phyloP scores from a whole-genome alignment of 2,113 vertebrate species.

The Cololabis saira region DNA sequence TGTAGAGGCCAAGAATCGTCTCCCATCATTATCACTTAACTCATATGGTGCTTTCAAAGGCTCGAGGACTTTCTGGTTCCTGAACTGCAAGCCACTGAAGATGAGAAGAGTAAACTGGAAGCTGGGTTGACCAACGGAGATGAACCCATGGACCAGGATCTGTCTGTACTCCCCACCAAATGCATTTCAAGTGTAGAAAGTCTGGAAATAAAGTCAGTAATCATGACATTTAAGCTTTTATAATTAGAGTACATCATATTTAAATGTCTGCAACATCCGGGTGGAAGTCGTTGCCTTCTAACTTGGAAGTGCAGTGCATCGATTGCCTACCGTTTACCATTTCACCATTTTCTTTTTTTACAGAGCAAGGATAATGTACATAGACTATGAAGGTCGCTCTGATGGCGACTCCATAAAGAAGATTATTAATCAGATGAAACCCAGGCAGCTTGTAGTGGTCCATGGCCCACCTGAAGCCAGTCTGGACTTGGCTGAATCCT shows the following conservation, averaged over 20 bases:
- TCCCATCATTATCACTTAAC: background rate
- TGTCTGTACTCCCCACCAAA: slow-evolving; percentile 96
- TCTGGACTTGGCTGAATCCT: slow-evolving; percentile 94
- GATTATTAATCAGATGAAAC: slow-evolving; percentile 99
- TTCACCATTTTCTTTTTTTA: slow-evolving; percentile 9
- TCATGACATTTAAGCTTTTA: background rate
- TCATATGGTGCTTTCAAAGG: slow-evolving; percentile 68
- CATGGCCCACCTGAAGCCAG: slow-evolving; percentile 96
- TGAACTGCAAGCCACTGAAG: slow-evolving; percentile 96
- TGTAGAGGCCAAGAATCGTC: background rate
- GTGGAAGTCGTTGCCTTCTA: no score
- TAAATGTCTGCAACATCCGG: no score
- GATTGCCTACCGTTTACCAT: no score
- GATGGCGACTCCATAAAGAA: slow-evolving; percentile 99
- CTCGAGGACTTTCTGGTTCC: slow-evolving; percentile 98
- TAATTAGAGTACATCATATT: no score
- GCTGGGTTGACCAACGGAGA: slow-evolving; percentile 94
- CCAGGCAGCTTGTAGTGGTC: slow-evolving; percentile 93
- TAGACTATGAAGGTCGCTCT: slow-evolving; percentile 98
- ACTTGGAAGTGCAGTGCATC: no score
- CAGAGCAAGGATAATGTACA: slow-evolving; percentile 95
- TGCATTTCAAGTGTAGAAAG: slow-evolving; percentile 91
- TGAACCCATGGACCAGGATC: slow-evolving; percentile 99
- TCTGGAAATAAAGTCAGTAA: slow-evolving; percentile 95
- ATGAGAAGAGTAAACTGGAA: slow-evolving; percentile 97